These are phyloP conservation scores for Rhabdophis nuchalis DNA, from an alignment of 2,797 vertebrate species.

Conservation along the genomic window DNA sequence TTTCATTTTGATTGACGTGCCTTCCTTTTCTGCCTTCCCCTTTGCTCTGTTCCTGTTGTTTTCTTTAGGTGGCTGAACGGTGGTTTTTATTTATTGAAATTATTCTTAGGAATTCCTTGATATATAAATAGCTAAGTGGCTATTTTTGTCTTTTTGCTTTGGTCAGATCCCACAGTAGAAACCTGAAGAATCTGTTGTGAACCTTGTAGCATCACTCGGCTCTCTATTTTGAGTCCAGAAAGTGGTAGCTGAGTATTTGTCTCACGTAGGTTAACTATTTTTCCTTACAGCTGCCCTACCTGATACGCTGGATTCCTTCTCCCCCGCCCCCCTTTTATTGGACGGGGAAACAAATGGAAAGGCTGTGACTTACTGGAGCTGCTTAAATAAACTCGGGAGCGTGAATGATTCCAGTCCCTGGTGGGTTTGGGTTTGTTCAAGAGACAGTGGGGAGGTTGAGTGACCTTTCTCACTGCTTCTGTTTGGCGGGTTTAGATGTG, in stretches of 20 bases:
- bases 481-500: neutral
- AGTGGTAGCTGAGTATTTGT: neutral
- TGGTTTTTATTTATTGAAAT: neutral
- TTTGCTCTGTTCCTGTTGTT: neutral
- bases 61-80: too few species aligned
- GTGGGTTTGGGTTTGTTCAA: neutral
- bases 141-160: neutral
- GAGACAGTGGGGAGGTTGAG: neutral
- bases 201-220: neutral
- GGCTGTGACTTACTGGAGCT: neutral
- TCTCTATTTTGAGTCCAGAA: neutral
- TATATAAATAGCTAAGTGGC: neutral
- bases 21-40: too few species aligned
- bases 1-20: neutral
- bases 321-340: neutral
- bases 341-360: neutral
- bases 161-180: neutral
- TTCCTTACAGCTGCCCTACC: neutral
- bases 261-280: constrained; percentile 20
- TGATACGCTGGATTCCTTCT: neutral
- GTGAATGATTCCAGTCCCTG: neutral
- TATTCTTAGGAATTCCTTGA: too few species aligned
- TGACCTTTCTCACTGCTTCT: neutral
- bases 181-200: neutral
- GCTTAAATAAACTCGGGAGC: neutral